These are phyloP conservation scores for Petrocephalus microphthalmus DNA, from an alignment of 2,113 vertebrate species.

Conservation along the genomic window DNA sequence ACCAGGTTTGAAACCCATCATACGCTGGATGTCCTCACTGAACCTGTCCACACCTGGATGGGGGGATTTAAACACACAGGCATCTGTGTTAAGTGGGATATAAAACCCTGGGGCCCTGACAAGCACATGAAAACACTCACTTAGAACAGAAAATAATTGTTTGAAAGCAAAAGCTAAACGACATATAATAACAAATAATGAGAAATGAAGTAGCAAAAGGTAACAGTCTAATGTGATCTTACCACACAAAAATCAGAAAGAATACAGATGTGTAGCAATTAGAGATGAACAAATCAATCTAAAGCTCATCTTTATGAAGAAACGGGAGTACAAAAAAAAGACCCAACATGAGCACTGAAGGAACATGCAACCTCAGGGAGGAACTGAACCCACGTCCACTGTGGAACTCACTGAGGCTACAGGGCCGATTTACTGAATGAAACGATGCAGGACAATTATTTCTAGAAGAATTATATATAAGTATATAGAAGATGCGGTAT, in stretches of 20 bases:
- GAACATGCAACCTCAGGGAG: background rate
- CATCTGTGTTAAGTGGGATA: constrained; percentile 2
- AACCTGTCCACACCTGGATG: constrained; percentile 90
- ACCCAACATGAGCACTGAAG: background rate
- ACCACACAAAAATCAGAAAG: background rate
- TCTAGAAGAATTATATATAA: background rate
- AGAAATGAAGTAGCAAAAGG: background rate
- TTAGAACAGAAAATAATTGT: background rate
- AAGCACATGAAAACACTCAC: background rate
- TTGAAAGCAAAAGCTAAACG: background rate
- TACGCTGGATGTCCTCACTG: constrained; percentile 89
- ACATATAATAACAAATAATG: too few species aligned
- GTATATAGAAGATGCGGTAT: background rate
- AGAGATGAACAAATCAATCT: background rate
- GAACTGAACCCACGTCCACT: background rate
- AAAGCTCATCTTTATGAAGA: background rate
- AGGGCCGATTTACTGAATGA: background rate
- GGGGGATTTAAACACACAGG: constrained; percentile 25
- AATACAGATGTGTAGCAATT: background rate
- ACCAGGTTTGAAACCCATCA: constrained; percentile 97
- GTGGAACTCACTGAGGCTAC: background rate
- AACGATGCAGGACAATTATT: background rate
- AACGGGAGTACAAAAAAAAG: background rate
- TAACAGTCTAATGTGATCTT: background rate
- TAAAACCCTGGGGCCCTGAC: background rate